Conservation (phyloP, 2,888 invertebrate species). For the Cerceris ruficornis region DNA sequence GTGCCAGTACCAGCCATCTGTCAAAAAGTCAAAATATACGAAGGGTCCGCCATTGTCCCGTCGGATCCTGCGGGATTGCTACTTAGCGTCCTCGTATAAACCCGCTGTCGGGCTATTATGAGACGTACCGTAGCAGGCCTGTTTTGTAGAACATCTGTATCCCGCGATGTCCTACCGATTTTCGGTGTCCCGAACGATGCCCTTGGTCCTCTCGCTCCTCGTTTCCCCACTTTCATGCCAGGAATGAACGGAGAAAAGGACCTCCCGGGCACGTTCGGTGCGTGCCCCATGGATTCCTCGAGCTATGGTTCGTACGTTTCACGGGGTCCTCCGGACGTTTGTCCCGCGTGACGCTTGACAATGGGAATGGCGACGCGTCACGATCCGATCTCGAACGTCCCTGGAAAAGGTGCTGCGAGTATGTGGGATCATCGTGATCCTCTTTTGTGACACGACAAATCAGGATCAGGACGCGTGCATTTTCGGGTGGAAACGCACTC, state of each 20-base stretch:
- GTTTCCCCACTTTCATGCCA: slow-evolving; percentile 21
- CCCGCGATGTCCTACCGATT: slow-evolving; percentile 63
- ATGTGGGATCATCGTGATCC: not conserved
- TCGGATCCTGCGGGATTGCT: slow-evolving; percentile 79
- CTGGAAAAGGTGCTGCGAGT: slow-evolving; percentile 42
- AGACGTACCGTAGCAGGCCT: slow-evolving; percentile 65
- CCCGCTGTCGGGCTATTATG: slow-evolving; percentile 74
- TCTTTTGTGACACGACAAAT: slow-evolving; percentile 61
- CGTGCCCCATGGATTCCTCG: slow-evolving; percentile 30
- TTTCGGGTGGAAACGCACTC: slow-evolving; percentile 10
- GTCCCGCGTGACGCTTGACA: slow-evolving; percentile 36
- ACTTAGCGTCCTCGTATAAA: slow-evolving; percentile 79
- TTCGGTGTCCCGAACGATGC: slow-evolving; percentile 40
- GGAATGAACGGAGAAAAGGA: slow-evolving; percentile 13
- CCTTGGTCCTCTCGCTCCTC: slow-evolving; percentile 21
- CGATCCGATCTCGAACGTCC: slow-evolving; percentile 25
- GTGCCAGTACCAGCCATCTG: slow-evolving; percentile 76
- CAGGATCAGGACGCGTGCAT: slow-evolving; percentile 28
- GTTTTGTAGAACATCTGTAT: slow-evolving; percentile 81
- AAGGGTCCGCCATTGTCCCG: slow-evolving; percentile 77
- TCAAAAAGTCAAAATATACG: slow-evolving; percentile 82
- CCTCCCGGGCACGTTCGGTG: slow-evolving; percentile 37
- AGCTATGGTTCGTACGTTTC: slow-evolving; percentile 30
- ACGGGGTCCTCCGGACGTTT: slow-evolving; percentile 18
- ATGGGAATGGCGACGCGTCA: slow-evolving; percentile 41